phyloP scores from a whole-genome alignment of 2,797 vertebrate species.

The Myotis daubentonii region DNA sequence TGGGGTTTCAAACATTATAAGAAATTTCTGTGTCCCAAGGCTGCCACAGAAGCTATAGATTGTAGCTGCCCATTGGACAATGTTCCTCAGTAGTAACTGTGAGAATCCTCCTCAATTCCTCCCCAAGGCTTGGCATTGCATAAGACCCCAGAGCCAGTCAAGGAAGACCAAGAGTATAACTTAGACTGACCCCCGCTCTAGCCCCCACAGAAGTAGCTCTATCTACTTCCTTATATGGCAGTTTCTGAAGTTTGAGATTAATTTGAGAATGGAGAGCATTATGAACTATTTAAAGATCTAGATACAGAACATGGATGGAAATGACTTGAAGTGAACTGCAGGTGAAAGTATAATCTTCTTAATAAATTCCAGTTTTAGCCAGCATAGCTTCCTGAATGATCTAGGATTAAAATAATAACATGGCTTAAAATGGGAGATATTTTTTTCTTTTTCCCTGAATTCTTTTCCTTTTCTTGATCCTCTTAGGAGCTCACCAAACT shows the following conservation, averaged over 20 bases:
- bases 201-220: background rate
- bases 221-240: conserved; percentile 20
- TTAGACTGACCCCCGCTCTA: background rate
- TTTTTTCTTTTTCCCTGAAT: conserved; percentile 61
- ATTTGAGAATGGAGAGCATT: conserved; percentile 56
- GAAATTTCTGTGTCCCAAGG: conserved; percentile 12
- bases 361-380: conserved; percentile 76
- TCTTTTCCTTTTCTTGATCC: conserved; percentile 67
- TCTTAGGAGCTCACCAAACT: conserved; percentile 66
- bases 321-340: conserved; percentile 67
- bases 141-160: conserved; percentile 20
- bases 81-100: background rate
- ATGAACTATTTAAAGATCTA: conserved; percentile 59
- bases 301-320: conserved; percentile 44
- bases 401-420: conserved; percentile 77
- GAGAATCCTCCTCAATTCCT: background rate
- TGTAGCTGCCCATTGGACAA: background rate
- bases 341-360: conserved; percentile 76
- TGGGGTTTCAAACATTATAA: background rate
- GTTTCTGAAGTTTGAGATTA: conserved; percentile 49
- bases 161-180: conserved; percentile 15
- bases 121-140: conserved; percentile 1
- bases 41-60: conserved; percentile 5
- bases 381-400: conserved; percentile 71
- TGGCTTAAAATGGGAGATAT: conserved; percentile 44